phyloP scores from a whole-genome alignment of 2,797 vertebrate genomes.

The Arrhamphus sclerolepis region DNA sequence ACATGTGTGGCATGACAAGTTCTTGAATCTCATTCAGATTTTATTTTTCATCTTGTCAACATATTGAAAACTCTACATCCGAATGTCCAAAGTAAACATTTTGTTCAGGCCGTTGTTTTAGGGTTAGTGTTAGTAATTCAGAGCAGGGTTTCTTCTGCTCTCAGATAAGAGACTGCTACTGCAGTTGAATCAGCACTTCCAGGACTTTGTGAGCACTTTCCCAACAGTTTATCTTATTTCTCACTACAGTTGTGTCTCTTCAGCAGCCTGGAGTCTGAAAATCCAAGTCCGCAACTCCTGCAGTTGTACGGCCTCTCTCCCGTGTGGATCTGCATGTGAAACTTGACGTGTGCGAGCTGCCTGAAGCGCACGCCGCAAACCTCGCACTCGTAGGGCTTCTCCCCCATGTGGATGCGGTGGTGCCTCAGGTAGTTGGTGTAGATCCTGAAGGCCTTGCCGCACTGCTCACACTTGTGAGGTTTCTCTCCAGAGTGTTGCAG shows the following conservation, averaged over 20 bases:
- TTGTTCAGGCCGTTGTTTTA: too few species aligned
- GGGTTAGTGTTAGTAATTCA: not conserved
- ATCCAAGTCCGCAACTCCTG: slow-evolving; percentile 70
- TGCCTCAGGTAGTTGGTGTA: slow-evolving; percentile 71
- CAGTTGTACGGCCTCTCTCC: slow-evolving; percentile 71
- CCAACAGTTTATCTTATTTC: not conserved
- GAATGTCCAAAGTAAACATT: too few species aligned
- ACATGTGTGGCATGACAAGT: too few species aligned
- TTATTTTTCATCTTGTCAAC: too few species aligned
- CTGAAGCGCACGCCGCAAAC: slow-evolving; percentile 74
- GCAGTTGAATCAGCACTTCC: not conserved
- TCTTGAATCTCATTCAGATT: too few species aligned
- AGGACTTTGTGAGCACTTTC: not conserved
- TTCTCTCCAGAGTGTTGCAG: slow-evolving; percentile 76
- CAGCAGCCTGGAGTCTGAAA: slow-evolving; percentile 76
- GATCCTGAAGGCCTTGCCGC: slow-evolving; percentile 72
- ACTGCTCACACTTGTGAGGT: slow-evolving; percentile 67
- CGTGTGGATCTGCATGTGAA: slow-evolving; percentile 79
- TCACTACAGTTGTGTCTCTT: slow-evolving; percentile 72
- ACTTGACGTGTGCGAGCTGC: slow-evolving; percentile 75
- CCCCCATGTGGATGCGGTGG: slow-evolving; percentile 75
- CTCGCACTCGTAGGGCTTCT: slow-evolving; percentile 79
- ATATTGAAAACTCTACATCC: too few species aligned
- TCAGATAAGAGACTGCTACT: not conserved
- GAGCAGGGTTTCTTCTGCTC: not conserved